Percentiles rank a stretch among this genome's conserved stretches.
These are phyloP conservation scores for Andrena marginata DNA, from an alignment of 2,888 invertebrate species.

Conservation along the genomic window DNA sequence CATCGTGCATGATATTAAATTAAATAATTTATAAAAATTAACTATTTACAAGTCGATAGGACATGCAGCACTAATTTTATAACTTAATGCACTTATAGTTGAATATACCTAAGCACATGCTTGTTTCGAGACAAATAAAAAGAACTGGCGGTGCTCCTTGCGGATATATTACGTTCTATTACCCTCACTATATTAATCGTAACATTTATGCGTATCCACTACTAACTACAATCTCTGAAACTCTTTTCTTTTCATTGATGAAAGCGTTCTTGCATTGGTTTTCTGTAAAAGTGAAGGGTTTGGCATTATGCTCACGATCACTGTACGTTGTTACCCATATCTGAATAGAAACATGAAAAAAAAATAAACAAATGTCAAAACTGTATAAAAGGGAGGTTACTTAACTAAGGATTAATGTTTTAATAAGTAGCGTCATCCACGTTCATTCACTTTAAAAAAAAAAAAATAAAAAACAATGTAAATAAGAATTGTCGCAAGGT, in stretches of 20 bases:
- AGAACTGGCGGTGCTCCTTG: conserved; percentile 78
- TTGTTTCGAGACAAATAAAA: conserved; percentile 71
- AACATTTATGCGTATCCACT: conserved; percentile 79
- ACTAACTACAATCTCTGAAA: conserved; percentile 80
- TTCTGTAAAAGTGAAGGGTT: conserved; percentile 82
- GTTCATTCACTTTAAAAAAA: background rate
- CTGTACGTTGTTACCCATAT: conserved; percentile 78
- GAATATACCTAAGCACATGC: conserved; percentile 76
- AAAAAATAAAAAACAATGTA: conserved; percentile 9
- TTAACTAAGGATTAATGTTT: conserved; percentile 31
- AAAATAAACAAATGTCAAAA: conserved; percentile 72
- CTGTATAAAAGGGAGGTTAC: conserved; percentile 38
- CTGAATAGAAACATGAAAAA: conserved; percentile 78
- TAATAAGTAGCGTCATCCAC: conserved; percentile 4
- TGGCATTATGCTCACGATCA: conserved; percentile 79
- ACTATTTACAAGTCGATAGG: conserved; percentile 84
- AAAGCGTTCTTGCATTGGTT: conserved; percentile 81
- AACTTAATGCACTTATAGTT: conserved; percentile 73
- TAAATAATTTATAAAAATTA: conserved; percentile 83
- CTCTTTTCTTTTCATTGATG: conserved; percentile 79
- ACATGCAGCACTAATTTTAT: conserved; percentile 79
- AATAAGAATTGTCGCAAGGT: conserved; percentile 50
- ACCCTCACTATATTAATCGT: conserved; percentile 72
- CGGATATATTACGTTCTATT: conserved; percentile 77
- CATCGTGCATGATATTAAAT: conserved; percentile 66